Base-by-base conservation (phyloP, 2,797 vertebrate genomes). In the Dallia pectoralis region DNA sequence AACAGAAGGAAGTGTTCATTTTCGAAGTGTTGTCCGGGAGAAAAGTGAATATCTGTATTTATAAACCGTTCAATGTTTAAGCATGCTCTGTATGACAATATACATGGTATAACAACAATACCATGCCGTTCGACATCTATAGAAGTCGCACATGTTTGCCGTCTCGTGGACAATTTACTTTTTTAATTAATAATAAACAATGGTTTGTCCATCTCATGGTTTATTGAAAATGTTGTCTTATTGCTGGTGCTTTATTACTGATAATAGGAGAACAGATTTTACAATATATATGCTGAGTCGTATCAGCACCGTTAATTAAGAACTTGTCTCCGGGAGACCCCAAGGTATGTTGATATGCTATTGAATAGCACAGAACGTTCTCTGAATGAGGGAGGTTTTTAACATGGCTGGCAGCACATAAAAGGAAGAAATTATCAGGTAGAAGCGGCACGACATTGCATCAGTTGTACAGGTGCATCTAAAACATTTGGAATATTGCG, bases 11-110 rank as follows among this genome's bases (percentile, higher is more conserved):
- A 82, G 59, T 44, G 16, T 74, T 69, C 68, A 78, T 82, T 36
- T 64, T 71, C 61, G 36, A 76, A 77, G 33, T 83, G 78, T 85
- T 85, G 25, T 71, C 73, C 36, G 59, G 59, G 8, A 63, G 66
- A 78, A 80, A 81, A 77, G 82, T 49, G 40, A 84, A 79, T 83
- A 84, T 73, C 73, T 77, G 86, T 90, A 90, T 91, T 91, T 91
- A 91, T 89, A 89, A 84, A 88, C 80, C 91, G 89, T 89, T 91
- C 85, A 84, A 87, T 89, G 87, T 89, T 78, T 79, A 82, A 85
- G 91, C 91, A 92, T 92, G 91, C 88, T 90, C 87, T 89, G 82
- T 87, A 86, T 86, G 78, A 89, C 84, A 87, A 44, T 44, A 44
- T 44, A 44, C 40, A 44, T 44, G 14, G 40, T 44, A 44, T 81